These are phyloP conservation scores for Agriotes lineatus DNA, from an alignment of 2,888 invertebrate genomes.

Conservation along the genomic window DNA sequence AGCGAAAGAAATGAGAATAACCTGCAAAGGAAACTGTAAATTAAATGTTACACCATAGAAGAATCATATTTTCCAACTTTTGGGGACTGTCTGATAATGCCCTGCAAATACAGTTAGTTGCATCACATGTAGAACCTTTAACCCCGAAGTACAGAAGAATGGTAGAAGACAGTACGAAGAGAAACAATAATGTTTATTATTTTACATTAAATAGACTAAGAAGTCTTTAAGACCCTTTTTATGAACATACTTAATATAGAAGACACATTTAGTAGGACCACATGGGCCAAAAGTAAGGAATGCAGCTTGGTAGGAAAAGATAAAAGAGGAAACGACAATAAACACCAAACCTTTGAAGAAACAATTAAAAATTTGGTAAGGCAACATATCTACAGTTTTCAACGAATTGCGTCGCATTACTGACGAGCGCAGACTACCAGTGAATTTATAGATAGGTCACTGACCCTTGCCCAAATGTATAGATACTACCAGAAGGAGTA, in stretches of 20 bases:
- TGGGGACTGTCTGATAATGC: slow-evolving; percentile 6
- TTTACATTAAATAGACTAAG: background rate
- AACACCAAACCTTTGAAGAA: slow-evolving; percentile 5
- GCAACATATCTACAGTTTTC: slow-evolving; percentile 6
- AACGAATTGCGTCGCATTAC: slow-evolving; percentile 7
- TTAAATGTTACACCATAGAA: background rate
- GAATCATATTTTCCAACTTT: background rate
- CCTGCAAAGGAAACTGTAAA: background rate
- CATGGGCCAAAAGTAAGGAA: slow-evolving; percentile 4
- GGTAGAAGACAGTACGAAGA: background rate
- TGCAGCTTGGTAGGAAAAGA: slow-evolving; percentile 21
- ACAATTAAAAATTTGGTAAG: slow-evolving; percentile 10
- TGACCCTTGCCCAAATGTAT: background rate
- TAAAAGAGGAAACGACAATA: slow-evolving; percentile 11
- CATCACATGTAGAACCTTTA: background rate
- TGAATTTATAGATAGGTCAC: background rate
- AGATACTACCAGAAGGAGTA: background rate
- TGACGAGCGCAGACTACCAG: too few relatives aligned
- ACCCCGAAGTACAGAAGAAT: slow-evolving; percentile 1
- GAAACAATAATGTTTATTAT: slow-evolving; percentile 10
- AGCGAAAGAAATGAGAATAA: background rate
- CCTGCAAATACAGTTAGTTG: background rate
- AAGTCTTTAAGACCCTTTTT: slow-evolving; percentile 5
- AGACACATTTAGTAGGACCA: slow-evolving; percentile 10
- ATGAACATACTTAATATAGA: slow-evolving; percentile 15